Conservation (phyloP, 2,113 vertebrate species). For the Pterocles gutturalis region DNA sequence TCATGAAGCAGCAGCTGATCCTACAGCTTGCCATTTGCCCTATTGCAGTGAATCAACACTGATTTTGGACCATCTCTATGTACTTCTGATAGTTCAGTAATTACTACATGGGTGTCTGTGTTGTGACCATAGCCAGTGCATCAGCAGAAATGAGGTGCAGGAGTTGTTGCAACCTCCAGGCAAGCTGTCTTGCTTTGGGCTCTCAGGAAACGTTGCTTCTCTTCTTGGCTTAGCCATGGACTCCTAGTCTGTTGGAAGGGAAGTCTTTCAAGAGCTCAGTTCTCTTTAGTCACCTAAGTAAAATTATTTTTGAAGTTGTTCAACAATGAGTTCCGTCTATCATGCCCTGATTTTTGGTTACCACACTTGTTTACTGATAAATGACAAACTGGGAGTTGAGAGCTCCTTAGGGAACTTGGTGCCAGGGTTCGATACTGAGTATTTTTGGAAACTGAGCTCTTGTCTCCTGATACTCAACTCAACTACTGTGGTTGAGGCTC, state of each 20-base stretch:
- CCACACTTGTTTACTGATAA: background rate
- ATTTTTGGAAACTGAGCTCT: background rate
- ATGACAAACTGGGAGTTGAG: background rate
- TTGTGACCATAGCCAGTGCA: background rate
- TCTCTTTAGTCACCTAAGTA: background rate
- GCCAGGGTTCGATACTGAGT: background rate
- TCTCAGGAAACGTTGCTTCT: background rate
- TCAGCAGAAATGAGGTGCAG: background rate
- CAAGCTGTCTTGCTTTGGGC: background rate
- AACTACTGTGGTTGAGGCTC: background rate
- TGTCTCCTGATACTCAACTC: too few species aligned
- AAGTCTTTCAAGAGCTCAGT: background rate
- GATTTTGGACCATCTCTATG: background rate
- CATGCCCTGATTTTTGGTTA: background rate
- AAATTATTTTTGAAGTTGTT: background rate
- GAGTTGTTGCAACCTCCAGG: background rate
- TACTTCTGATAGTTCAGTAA: background rate
- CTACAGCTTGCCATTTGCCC: background rate
- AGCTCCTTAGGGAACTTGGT: background rate
- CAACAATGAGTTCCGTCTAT: background rate
- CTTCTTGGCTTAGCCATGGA: background rate
- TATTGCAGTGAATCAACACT: background rate
- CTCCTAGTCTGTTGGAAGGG: background rate
- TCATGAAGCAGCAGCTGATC: background rate
- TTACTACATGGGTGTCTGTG: background rate